Conservation (phyloP, 2,888 invertebrate genomes). For the Polydrusus tereticollis region DNA sequence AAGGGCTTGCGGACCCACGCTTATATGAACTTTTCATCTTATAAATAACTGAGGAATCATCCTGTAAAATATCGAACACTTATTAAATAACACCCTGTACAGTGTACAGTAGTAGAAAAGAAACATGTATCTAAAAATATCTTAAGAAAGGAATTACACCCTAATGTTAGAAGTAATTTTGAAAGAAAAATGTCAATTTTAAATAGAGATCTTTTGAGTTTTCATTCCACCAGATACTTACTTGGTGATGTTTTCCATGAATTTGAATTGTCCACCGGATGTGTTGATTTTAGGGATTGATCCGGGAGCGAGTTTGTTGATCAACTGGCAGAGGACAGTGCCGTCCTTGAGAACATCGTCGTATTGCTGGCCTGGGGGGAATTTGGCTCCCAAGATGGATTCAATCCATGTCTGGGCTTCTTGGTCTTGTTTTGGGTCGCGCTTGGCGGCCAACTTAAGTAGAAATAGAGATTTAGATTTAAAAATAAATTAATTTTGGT, state of each 20-base stretch:
- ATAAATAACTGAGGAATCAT: too few species aligned
- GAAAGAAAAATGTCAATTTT: too few species aligned
- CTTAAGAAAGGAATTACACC: too few species aligned
- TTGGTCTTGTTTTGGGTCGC: constrained; percentile 83
- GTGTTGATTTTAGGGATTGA: constrained; percentile 91
- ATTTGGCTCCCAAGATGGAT: constrained; percentile 85
- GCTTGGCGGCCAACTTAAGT: constrained; percentile 84
- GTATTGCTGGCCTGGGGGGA: constrained; percentile 84
- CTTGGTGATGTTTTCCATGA: constrained; percentile 99
- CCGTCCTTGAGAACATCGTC: constrained; percentile 95
- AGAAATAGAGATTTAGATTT: not conserved
- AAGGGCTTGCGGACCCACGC: too few species aligned
- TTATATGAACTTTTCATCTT: too few species aligned
- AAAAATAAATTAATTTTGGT: not conserved
- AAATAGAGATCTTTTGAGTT: too few species aligned
- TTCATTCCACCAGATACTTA: constrained; percentile 68
- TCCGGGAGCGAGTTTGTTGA: constrained; percentile 94
- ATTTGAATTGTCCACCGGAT: constrained; percentile 96
- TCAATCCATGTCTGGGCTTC: constrained; percentile 96
- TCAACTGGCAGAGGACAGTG: constrained; percentile 91
- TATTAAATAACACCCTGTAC: too few species aligned
- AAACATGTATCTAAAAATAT: too few species aligned
- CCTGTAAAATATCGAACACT: too few species aligned
- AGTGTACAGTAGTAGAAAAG: too few species aligned
- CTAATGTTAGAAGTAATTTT: too few species aligned